A percentile compares a stretch with the other conserved stretches of the same genome.
phyloP scores from a whole-genome alignment of 2,888 invertebrate genomes.

The Beris morrisii region DNA sequence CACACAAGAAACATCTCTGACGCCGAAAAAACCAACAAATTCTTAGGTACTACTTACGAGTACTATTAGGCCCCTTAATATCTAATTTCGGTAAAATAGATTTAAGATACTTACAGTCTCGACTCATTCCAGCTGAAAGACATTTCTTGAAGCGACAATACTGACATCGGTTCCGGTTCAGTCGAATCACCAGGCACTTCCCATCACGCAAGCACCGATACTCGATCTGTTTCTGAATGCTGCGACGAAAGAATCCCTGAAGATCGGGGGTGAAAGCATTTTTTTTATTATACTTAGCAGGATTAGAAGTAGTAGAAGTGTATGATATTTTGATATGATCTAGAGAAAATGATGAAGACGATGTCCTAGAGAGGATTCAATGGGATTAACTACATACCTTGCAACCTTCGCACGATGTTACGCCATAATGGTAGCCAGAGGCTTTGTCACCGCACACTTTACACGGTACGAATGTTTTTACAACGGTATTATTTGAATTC shows the following conservation, averaged over 20 bases:
- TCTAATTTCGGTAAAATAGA: neutral
- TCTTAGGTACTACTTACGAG: too few relatives aligned
- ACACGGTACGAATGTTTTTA: slow-evolving; percentile 89
- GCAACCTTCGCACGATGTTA: slow-evolving; percentile 97
- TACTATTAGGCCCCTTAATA: too few relatives aligned
- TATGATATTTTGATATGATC: neutral
- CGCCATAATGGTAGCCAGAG: slow-evolving; percentile 92
- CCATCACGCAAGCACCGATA: slow-evolving; percentile 92
- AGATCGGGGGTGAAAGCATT: slow-evolving; percentile 42
- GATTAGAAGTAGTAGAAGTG: slow-evolving; percentile 5
- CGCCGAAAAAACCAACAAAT: too few relatives aligned
- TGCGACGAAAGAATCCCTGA: slow-evolving; percentile 93
- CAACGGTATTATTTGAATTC: slow-evolving; percentile 72
- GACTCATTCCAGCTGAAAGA: slow-evolving; percentile 93
- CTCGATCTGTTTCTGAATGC: slow-evolving; percentile 96
- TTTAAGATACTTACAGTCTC: slow-evolving; percentile 81
- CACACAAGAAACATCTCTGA: too few relatives aligned
- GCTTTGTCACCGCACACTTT: slow-evolving; percentile 97
- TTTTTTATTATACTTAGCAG: slow-evolving; percentile 7
- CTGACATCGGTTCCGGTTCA: slow-evolving; percentile 94
- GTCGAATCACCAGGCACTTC: slow-evolving; percentile 89
- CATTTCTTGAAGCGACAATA: slow-evolving; percentile 97
- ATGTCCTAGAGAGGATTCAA: too few relatives aligned
- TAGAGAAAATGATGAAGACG: too few relatives aligned
- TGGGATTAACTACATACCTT: slow-evolving; percentile 67